A percentile compares a stretch with the other conserved stretches of the same genome.
These are phyloP conservation scores for Microctonus brassicae DNA, from an alignment of 2,888 invertebrate genomes.

Conservation along the genomic window DNA sequence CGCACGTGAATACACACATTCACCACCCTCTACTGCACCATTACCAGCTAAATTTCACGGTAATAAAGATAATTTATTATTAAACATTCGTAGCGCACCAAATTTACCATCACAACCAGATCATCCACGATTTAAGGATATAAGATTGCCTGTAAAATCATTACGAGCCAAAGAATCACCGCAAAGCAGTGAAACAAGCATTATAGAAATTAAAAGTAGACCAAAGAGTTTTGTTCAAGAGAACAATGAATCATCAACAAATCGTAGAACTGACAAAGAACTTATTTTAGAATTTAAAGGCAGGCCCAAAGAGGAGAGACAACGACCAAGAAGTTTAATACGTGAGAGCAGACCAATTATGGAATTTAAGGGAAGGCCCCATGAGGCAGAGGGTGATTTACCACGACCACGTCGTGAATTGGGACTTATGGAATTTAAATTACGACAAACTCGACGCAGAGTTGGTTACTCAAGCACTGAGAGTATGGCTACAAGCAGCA, in stretches of 20 bases:
- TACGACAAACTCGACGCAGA: constrained; percentile 75
- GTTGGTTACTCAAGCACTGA: constrained; percentile 83
- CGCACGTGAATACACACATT: constrained; percentile 81
- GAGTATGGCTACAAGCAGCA: constrained; percentile 89
- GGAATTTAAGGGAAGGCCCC: constrained; percentile 80
- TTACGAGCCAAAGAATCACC: constrained; percentile 76
- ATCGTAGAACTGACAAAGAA: constrained; percentile 73
- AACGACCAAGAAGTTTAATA: constrained; percentile 63
- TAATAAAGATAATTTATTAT: constrained; percentile 74
- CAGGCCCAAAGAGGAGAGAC: constrained; percentile 73
- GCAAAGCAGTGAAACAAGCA: constrained; percentile 75
- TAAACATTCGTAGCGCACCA: constrained; percentile 84
- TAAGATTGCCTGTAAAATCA: constrained; percentile 81
- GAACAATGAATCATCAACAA: constrained; percentile 71
- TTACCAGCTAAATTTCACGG: constrained; percentile 82
- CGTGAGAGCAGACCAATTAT: constrained; percentile 75
- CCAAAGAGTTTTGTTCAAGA: constrained; percentile 68
- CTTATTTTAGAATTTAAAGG: constrained; percentile 77
- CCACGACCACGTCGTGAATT: constrained; percentile 67
- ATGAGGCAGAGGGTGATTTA: constrained; percentile 58
- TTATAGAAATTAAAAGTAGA: constrained; percentile 75
- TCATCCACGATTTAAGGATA: constrained; percentile 80
- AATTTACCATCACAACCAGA: constrained; percentile 79
- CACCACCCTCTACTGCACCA: constrained; percentile 88
- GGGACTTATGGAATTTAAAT: constrained; percentile 74